Percentiles rank a stretch among this genome's conserved stretches.
These are phyloP conservation scores for Passer domesticus DNA, from an alignment of 2,113 vertebrate genomes.

Conservation along the genomic window DNA sequence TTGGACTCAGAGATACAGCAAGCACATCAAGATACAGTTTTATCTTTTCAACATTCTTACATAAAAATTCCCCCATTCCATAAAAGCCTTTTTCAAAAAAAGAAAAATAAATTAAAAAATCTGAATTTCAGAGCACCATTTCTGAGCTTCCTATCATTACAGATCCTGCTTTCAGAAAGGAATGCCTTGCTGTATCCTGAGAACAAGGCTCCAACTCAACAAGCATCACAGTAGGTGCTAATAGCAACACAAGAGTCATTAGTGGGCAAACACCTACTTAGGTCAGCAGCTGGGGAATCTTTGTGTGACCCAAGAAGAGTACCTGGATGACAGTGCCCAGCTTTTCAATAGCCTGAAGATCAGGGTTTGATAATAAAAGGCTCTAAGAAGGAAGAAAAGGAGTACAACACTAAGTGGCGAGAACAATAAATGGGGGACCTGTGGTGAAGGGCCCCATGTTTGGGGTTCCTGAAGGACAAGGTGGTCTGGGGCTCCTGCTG, in stretches of 20 bases:
- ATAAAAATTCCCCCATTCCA: neutral
- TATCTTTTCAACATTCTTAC: neutral
- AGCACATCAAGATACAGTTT: neutral
- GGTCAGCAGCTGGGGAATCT: neutral
- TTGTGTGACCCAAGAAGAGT: neutral
- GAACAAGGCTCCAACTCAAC: neutral
- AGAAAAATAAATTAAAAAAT: neutral
- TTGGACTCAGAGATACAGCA: neutral
- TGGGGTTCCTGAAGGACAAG: neutral
- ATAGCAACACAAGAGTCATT: neutral
- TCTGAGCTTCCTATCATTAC: neutral
- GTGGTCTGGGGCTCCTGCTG: neutral
- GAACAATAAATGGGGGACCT: neutral
- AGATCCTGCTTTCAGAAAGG: neutral
- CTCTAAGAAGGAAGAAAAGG: neutral
- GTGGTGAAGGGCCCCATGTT: neutral
- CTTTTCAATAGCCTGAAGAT: neutral
- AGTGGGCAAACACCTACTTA: neutral
- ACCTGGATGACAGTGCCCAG: neutral
- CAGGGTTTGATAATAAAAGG: neutral
- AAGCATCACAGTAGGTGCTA: neutral
- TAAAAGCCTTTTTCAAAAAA: neutral
- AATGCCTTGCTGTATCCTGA: neutral
- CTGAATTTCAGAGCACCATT: neutral
- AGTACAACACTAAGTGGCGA: accelerated